phyloP scores from a whole-genome alignment of 1,140 invertebrate species.

The Drosophila persimilis region DNA sequence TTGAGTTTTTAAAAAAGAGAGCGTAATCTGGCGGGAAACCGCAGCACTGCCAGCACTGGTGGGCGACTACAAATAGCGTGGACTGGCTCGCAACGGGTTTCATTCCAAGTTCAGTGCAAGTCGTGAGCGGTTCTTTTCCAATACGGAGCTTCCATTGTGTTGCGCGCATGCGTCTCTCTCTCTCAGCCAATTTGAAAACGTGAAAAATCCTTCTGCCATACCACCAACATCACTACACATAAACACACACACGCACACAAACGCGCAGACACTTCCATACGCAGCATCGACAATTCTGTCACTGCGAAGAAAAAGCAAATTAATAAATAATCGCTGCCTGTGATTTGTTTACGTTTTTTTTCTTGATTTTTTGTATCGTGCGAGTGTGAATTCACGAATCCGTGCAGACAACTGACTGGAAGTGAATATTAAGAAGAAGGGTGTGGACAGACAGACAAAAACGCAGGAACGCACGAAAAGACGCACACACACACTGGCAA shows the following conservation, averaged over 20 bases:
- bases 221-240: conserved; percentile 10
- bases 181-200: conserved; percentile 28
- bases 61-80: conserved; percentile 48
- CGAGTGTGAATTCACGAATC: conserved; percentile 45
- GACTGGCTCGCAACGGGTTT: conserved; percentile 53
- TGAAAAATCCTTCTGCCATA: conserved; percentile 63
- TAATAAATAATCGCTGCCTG: conserved; percentile 48
- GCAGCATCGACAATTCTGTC: conserved; percentile 6
- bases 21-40: conserved; percentile 2
- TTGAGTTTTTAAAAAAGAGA: not conserved
- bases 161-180: conserved; percentile 2
- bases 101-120: conserved; percentile 68
- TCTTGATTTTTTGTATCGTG: conserved; percentile 68
- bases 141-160: conserved; percentile 22
- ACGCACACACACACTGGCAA: conserved; percentile 7
- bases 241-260: conserved; percentile 9
- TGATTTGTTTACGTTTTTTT: conserved; percentile 77
- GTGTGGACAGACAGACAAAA: too few species aligned
- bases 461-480: too few species aligned
- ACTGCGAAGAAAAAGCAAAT: conserved; percentile 24
- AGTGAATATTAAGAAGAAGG: too few species aligned
- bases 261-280: conserved; percentile 12
- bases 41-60: conserved; percentile 5
- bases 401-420: too few species aligned
- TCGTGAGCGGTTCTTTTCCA: conserved; percentile 65